Base-by-base conservation (phyloP, 2,113 vertebrate species). In the Himantopus leucocephalus region DNA sequence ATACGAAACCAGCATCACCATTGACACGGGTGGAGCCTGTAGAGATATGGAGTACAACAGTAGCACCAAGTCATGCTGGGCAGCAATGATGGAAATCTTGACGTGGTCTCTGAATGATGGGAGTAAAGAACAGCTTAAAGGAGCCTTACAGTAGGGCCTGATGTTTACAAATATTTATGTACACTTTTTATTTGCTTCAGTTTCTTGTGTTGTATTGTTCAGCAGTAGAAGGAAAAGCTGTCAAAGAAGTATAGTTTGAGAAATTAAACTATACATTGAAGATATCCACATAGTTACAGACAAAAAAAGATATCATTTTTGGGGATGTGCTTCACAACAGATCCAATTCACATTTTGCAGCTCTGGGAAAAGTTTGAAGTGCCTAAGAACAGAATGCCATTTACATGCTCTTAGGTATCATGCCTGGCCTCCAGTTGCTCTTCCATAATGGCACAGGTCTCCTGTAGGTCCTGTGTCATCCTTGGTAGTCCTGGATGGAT, bases 341-440 rank as follows among this genome's bases (percentile, higher is more conserved):
- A 53, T 72, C 16, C 37, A 43, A 76, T 11, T 50, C 29, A 50
- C 45, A 50, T 3, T 27, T 6, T 73, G 37, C 48, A 50, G 53
- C 19, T 63, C 59, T 70, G 23, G 83, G 43, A 43, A 58, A 63
- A 72, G 53, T 77, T 0, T 63, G 63, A 62, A 73, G 48, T 50
- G 83, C 48, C 48, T 29, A 50, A 77, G 74, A 59, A 20, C 18
- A 72, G 29, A 84, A 35, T 21, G 68, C 22, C 34, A 52, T 35
- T 66, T 35, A 12, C 32, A 17, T 10, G 29, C 53, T 90, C 37
- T 13, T 29, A 76, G 58, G 37, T n/a, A 58, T n/a, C 73, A 76
- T 20, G 20, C 63, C 53, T 45, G 53, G 72, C 48, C 74, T 91
- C 92, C 78, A 93, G 87, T 77, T 77, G 87, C 83, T 91, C 83